Evolutionary conservation across 2,113 vertebrate species (phyloP).

Genomic region (Mohoua ochrocephala): DNA sequence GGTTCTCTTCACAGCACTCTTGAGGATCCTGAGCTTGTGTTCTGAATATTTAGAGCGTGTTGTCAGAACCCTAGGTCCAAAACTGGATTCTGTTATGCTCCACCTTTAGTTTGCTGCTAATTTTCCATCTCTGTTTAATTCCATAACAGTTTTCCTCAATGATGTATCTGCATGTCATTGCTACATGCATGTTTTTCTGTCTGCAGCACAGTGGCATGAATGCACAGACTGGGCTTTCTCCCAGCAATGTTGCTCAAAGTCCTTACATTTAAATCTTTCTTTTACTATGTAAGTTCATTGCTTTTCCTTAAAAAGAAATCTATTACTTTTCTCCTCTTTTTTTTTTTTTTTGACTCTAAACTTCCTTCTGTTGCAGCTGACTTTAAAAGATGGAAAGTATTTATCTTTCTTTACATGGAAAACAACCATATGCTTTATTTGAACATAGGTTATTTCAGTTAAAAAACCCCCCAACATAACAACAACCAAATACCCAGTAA

Average conservation of each 20-base stretch:
- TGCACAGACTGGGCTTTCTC: background rate
- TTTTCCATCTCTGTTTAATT: background rate
- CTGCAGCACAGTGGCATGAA: background rate
- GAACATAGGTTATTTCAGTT: background rate
- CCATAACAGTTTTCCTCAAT: background rate
- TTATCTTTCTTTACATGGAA: background rate
- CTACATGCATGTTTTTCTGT: background rate
- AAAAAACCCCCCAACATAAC: background rate
- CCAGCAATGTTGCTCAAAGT: background rate
- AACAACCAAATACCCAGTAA: background rate
- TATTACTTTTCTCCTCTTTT: background rate
- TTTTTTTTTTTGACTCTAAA: background rate
- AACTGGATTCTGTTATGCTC: background rate
- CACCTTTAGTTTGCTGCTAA: background rate
- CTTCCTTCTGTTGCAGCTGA: background rate
- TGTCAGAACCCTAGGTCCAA: background rate
- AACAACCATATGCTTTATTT: background rate
- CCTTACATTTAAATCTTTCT: background rate
- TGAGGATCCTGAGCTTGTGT: background rate
- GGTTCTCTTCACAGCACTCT: background rate
- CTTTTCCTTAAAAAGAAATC: background rate
- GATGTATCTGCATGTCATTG: background rate
- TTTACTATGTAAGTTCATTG: background rate
- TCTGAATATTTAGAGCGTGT: background rate
- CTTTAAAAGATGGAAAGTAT: background rate